Conservation (phyloP, 2,113 vertebrate genomes). For the Danio rerio region GRCz12tu NC_133199.1:5193001-5193500, state of each 20-base stretch:
- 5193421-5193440: slow-evolving; percentile 66
- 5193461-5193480: neutral
- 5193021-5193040: slow-evolving; percentile 46
- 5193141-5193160: slow-evolving; percentile 75
- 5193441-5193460: neutral
- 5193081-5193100: slow-evolving; percentile 64
- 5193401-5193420: slow-evolving; percentile 67
- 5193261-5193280: slow-evolving; percentile 65
- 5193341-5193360: slow-evolving; percentile 53
- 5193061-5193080: slow-evolving; percentile 38
- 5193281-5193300: slow-evolving; percentile 60
- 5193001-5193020: slow-evolving; percentile 56
- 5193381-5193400: slow-evolving; percentile 43
- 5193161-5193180: slow-evolving; percentile 71
- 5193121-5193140: slow-evolving; percentile 68
- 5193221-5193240: slow-evolving; percentile 68
- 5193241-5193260: slow-evolving; percentile 77
- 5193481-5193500: neutral
- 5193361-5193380: slow-evolving; percentile 38
- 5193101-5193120: slow-evolving; percentile 73
- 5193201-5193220: slow-evolving; percentile 80
- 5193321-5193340: slow-evolving; percentile 59
- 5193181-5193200: slow-evolving; percentile 82
- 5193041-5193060: neutral
- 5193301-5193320: slow-evolving; percentile 53